These are phyloP conservation scores for Pluvialis apricaria DNA, from an alignment of 2,113 vertebrate genomes.

Conservation along the genomic window DNA sequence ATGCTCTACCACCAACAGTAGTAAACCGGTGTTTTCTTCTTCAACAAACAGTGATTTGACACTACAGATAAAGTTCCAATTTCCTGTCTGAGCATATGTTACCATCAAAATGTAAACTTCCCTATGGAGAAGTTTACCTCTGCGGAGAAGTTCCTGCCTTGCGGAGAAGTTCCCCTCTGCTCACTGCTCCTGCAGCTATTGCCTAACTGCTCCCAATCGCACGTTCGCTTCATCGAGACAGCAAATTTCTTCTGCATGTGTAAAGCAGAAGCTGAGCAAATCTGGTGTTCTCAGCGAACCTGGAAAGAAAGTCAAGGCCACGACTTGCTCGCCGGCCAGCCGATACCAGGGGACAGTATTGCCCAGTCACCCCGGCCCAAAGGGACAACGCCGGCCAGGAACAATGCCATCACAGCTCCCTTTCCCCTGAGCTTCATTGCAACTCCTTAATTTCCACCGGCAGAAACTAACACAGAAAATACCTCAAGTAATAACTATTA, in stretches of 20 bases:
- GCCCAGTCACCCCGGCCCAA: background rate
- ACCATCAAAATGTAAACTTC: background rate
- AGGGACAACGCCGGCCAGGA: background rate
- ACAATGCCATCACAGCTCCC: background rate
- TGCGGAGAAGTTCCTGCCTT: too few species aligned
- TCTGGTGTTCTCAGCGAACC: too few species aligned
- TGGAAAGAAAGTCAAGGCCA: background rate
- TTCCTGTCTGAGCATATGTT: background rate
- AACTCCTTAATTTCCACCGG: background rate
- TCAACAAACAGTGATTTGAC: background rate
- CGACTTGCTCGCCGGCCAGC: accelerated
- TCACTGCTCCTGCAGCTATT: background rate
- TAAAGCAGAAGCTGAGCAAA: background rate
- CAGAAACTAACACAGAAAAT: background rate
- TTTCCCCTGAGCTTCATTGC: background rate
- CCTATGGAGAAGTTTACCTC: too few species aligned
- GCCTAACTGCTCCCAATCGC: background rate
- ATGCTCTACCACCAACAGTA: accelerated
- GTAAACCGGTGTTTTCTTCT: background rate
- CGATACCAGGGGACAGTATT: background rate
- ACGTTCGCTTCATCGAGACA: background rate
- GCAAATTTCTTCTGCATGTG: accelerated
- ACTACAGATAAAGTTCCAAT: background rate
- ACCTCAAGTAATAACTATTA: background rate
- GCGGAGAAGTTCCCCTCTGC: background rate